phyloP scores from a whole-genome alignment of 2,888 invertebrate genomes.

The Caenorhabditis japonica region DNA sequence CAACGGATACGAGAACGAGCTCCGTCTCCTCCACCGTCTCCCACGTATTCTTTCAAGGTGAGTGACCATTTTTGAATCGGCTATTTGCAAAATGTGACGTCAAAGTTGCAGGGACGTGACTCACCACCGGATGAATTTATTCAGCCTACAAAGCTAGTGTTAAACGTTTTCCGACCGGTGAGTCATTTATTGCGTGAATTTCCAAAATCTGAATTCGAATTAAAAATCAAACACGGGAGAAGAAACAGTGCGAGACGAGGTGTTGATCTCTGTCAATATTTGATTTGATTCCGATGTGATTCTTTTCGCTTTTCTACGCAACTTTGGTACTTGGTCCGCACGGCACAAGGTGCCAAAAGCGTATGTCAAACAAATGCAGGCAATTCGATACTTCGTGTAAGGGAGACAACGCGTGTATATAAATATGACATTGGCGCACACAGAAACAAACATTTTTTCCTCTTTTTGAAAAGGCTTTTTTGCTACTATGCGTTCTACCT shows the following conservation, averaged over 20 bases:
- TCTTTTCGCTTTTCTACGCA: slow-evolving; percentile 13
- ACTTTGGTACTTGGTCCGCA: slow-evolving; percentile 11
- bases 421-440: slow-evolving; percentile 28
- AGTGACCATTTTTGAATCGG: neutral
- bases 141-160: slow-evolving; percentile 56
- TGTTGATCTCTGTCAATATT: slow-evolving; percentile 30
- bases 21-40: slow-evolving; percentile 50
- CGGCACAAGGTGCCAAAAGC: slow-evolving; percentile 30
- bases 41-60: slow-evolving; percentile 51
- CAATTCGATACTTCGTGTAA: slow-evolving; percentile 25
- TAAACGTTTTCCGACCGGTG: slow-evolving; percentile 61
- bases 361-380: slow-evolving; percentile 24
- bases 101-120: slow-evolving; percentile 45
- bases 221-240: no score
- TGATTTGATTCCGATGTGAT: neutral
- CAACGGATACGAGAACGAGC: slow-evolving; percentile 6
- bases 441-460: slow-evolving; percentile 23
- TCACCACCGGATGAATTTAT: slow-evolving; percentile 65
- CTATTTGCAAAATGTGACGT: neutral
- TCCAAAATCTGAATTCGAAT: neutral
- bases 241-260: slow-evolving; percentile 20
- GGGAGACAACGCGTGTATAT: slow-evolving; percentile 13
- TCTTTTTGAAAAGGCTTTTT: neutral
- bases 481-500: slow-evolving; percentile 16
- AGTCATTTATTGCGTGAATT: slow-evolving; percentile 27